Evolutionary conservation across 2,797 vertebrate genomes (phyloP).

Genomic region (Sebastes steindachneri): DNA sequence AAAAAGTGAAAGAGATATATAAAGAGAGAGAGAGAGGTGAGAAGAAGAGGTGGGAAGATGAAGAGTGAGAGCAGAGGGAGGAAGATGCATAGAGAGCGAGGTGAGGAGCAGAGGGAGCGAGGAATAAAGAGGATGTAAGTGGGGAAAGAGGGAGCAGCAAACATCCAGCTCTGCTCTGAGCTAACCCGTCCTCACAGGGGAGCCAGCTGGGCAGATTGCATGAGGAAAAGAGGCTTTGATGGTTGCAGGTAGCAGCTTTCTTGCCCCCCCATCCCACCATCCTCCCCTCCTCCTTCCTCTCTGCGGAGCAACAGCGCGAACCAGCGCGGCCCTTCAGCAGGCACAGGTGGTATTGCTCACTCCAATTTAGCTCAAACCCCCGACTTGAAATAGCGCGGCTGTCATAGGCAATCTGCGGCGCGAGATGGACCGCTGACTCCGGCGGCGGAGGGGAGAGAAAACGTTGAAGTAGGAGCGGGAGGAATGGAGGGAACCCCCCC

Average conservation of each 20-base stretch:
- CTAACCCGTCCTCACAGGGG: slow-evolving; percentile 47
- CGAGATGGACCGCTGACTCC: slow-evolving; percentile 77
- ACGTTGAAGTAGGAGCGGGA: slow-evolving; percentile 2
- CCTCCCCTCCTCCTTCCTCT: slow-evolving; percentile 41
- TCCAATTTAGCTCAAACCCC: slow-evolving; percentile 85
- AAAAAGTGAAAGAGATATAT: neutral
- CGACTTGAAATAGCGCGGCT: slow-evolving; percentile 81
- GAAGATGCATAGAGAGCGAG: neutral
- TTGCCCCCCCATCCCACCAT: slow-evolving; percentile 8
- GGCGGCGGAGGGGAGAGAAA: slow-evolving; percentile 29
- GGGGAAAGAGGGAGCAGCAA: slow-evolving; percentile 21
- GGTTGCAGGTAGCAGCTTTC: slow-evolving; percentile 77
- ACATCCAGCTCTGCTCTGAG: slow-evolving; percentile 49
- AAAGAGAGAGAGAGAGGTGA: slow-evolving; percentile 9
- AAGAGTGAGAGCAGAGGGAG: neutral
- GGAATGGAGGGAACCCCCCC: neutral
- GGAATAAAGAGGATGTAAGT: neutral
- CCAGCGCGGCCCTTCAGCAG: slow-evolving; percentile 70
- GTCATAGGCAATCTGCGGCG: slow-evolving; percentile 81
- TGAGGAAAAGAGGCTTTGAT: slow-evolving; percentile 79
- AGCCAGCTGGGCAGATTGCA: slow-evolving; percentile 77
- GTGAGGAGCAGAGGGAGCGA: neutral
- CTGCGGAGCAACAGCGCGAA: slow-evolving; percentile 55
- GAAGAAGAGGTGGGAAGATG: slow-evolving; percentile 1
- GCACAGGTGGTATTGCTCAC: slow-evolving; percentile 86